phyloP scores from a whole-genome alignment of 1,140 invertebrate species.

The Delia radicum region DNA sequence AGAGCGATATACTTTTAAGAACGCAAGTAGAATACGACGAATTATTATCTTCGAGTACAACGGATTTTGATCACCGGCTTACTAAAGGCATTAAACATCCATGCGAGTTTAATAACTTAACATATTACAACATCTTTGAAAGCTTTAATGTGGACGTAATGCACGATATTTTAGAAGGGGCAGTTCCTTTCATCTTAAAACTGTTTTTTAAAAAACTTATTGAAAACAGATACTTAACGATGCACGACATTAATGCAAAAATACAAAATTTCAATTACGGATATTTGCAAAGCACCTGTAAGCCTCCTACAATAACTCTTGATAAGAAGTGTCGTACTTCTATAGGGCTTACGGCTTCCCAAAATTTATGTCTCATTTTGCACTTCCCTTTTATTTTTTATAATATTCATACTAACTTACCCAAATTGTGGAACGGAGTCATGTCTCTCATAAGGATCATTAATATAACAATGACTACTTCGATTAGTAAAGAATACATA shows the following conservation, averaged over 20 bases:
- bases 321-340: slow-evolving; percentile 7
- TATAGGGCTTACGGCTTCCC: not conserved
- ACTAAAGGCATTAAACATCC: slow-evolving; percentile 21
- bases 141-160: not conserved
- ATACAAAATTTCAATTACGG: not conserved
- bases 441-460: not conserved
- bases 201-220: slow-evolving; percentile 13
- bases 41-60: not conserved
- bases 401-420: not conserved
- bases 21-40: slow-evolving; percentile 4
- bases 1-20: slow-evolving; percentile 2
- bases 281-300: not conserved
- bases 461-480: not conserved
- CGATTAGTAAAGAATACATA: not conserved
- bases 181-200: slow-evolving; percentile 12
- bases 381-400: not conserved
- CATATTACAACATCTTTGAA: slow-evolving; percentile 9
- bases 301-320: not conserved
- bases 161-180: slow-evolving; percentile 22
- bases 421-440: not conserved
- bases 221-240: not conserved
- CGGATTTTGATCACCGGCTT: not conserved
- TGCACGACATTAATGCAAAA: not conserved
- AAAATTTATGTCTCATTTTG: not conserved
- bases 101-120: slow-evolving; percentile 8